A percentile compares a stretch with the other conserved stretches of the same genome.
Conservation (phyloP, 53 echinoderm and acorn worm genomes). For the Echinometra lucunter region DNA sequence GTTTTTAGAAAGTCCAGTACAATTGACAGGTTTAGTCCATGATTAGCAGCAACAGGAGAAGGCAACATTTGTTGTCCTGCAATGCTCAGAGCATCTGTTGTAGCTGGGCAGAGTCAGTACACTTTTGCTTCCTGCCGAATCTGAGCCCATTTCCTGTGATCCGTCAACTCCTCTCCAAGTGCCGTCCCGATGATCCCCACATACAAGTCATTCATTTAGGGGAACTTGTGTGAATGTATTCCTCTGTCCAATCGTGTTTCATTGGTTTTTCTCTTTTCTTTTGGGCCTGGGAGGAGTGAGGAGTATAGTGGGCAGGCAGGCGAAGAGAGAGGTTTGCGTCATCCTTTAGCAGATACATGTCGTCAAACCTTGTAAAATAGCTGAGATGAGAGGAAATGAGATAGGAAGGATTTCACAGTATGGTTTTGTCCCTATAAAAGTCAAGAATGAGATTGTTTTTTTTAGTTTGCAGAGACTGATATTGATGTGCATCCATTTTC, state of each 20-base stretch:
- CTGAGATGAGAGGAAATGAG: slow-evolving; percentile 54
- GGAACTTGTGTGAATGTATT: slow-evolving; percentile 38
- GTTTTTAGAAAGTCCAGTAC: neutral
- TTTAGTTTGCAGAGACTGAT: neutral
- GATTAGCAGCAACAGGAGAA: slow-evolving; percentile 51
- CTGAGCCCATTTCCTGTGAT: slow-evolving; percentile 57
- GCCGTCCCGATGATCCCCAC: slow-evolving; percentile 45
- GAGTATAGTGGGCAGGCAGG: slow-evolving; percentile 17
- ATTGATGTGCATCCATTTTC: neutral
- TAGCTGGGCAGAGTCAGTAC: slow-evolving; percentile 69
- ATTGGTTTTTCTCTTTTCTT: neutral
- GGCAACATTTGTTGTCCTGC: slow-evolving; percentile 65
- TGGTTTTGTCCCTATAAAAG: slow-evolving; percentile 13
- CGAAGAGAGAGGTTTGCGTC: slow-evolving; percentile 14
- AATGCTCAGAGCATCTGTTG: slow-evolving; percentile 51
- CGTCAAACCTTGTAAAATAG: neutral
- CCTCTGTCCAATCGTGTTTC: neutral
- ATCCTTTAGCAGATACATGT: neutral
- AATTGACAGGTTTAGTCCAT: slow-evolving; percentile 9
- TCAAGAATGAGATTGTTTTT: neutral
- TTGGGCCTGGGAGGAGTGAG: neutral
- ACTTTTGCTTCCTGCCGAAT: slow-evolving; percentile 69
- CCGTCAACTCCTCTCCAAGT: slow-evolving; percentile 67
- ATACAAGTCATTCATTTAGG: slow-evolving; percentile 56
- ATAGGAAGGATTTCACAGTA: slow-evolving; percentile 62